Base-by-base conservation (phyloP, 2,797 vertebrate species). In the Hemibagrus guttatus region DNA sequence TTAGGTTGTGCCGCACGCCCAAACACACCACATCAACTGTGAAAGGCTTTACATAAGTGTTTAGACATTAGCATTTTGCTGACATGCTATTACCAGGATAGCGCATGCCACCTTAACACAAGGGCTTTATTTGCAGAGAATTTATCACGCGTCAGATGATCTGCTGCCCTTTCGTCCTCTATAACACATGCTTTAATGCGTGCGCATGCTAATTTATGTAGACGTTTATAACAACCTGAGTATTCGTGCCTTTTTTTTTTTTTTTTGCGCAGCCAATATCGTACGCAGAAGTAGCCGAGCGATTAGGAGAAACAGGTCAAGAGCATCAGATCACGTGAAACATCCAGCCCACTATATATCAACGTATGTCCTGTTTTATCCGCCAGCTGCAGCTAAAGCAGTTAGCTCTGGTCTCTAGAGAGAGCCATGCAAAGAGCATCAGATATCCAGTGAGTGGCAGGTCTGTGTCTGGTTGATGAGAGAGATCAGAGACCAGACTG, bases 11-110 rank as follows among this genome's bases (percentile, higher is more conserved):
- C 42, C 31, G 58, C 46, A 74, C 69, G 42, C 85, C 85, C 85
- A 74, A 63, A 81, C 49, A 46, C 16, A 1, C 42, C 71, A 58
- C 71, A 83, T 83, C 81, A 59, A 78, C 86, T 83, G 86, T 58
- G 81, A 83, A 68, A 54, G 31, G 49, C 79, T 82, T 75, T 74
- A 54, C 79, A 58, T 74, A 82, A 56, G 61, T 82, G 76, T 59
- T 58, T 31, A 59, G 76, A 69, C 78, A 61, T 86, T 86, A 80
- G 54, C 76, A 81, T 86, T 81, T 69, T 39, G 69, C 85, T 86
- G 78, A 81, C 78, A 63, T 46, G 31, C 17, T 81, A 59, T 42
- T 61, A 81, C 61, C 52, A 28, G 1, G 0, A 21, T 39, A 71
- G n/a, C 54, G 12, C 35, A 19, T 4, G 52, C 23, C 56, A 39